Evolutionary conservation across 2,113 vertebrate species (phyloP), one percentile per base, ranked within the genome.

Genomic region (Tragulus kanchil): DNA sequence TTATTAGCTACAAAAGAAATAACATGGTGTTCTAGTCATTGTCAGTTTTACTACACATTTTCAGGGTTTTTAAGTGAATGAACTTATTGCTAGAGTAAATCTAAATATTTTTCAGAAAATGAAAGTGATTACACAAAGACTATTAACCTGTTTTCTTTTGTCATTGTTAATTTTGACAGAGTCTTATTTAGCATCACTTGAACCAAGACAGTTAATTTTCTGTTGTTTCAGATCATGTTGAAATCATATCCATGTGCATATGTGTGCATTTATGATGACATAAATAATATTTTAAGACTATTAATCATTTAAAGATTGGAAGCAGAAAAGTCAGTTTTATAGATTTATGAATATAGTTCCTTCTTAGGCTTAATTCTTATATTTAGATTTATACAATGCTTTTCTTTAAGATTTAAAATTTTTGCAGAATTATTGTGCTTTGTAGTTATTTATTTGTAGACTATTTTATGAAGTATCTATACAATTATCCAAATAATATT

Each of bases 71-170:
- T 31, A 82, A 81, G 45, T 28, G 16, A 75, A 85, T 77, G 71
- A n/a, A 2, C 10, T 94, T 86, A 61, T 82, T 15, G 77, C 65
- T 88, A 86, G 6, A 50, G 64, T 28, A 86, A 77, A 48, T 67
- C 28, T 59, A n/a, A 67, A 93, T 77, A 50, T 25, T 59, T 93
- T 92, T 89, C 85, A 89, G 48, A 94, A 71, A 89, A 87, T 87
- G 48, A 59, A 58, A 81, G 21, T 59, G 54, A 56, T 8, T 48
- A 62, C 23, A 64, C 17, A 61, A 28, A 77, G 23, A 75, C 3
- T 54, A 42, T 67, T 73, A 85, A 54, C n/a, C 11, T 81, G 2
- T 79, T 81, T 93, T 88, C n/a, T 8, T 36, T n/a, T 62, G 36
- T 58, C 13, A 65, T 28, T 69, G n/a, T 8, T 75, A 21, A 54